Base-by-base conservation (phyloP, 1,140 invertebrate species). In the Sycophaga agraensis region DNA sequence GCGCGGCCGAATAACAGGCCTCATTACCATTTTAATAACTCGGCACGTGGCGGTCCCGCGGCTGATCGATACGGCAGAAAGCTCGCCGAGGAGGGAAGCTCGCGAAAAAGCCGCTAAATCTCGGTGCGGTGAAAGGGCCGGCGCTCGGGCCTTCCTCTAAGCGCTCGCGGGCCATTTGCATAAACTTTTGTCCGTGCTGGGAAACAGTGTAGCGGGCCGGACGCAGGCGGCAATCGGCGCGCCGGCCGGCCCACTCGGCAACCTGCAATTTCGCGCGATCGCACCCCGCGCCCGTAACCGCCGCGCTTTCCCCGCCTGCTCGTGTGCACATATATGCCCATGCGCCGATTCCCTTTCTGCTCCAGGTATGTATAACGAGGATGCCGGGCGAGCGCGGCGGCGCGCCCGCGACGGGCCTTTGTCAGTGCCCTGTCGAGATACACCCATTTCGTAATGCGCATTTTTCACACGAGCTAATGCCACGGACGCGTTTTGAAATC, bases 1-100 rank as follows among this genome's bases (percentile, higher is more conserved):
- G 24, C 31, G 16, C n/a, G 14, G 48, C n/a, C 2, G 21, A 35
- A 21, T 35, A 50, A 50, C 48, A 35, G 21, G 9, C 28, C 24
- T 28, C 8, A 50, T 50, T 50, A 50, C 19, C 28, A 50, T 50
- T 50, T 50, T 50, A 50, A 50, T 50, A 50, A 50, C 48, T 50
- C 17, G n/a, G 17, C 28, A 50, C 12, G 14, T 28, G 4, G 22
- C n/a, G n/a, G n/a, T n/a, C n/a, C n/a, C n/a, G 11, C 6, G 46
- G 5, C n/a, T 21, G 48, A 35, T 16, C 31, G 48, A 35, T 50
- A 50, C 31, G 39, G 17, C 16, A 19, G 6, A 42, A 42, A 19
- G 2, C 39, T n/a, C 21, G 21, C n/a, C n/a, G n/a, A n/a, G 39
- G 21, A 42, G 21, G 39, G 16, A 19, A 42, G 17, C 39, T 6